Percentiles rank a stretch among this genome's conserved stretches.
Conservation (phyloP, 2,113 vertebrate species). For the Xenopus borealis region DNA sequence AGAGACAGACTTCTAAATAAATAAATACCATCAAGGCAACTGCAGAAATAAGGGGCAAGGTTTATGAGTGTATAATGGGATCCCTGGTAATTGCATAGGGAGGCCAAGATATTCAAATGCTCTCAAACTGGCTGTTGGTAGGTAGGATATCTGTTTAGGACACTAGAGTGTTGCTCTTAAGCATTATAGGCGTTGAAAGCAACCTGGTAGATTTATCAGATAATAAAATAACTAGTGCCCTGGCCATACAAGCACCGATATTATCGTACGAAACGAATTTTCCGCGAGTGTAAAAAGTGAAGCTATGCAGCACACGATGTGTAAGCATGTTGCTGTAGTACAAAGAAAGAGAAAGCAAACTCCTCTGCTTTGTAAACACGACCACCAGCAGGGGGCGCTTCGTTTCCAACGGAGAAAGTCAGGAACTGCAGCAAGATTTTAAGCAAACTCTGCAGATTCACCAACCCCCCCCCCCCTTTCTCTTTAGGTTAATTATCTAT, state of each 20-base stretch:
- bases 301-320: too few relatives aligned
- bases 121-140: background rate
- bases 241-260: too few relatives aligned
- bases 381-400: constrained; percentile 4
- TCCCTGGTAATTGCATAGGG: background rate
- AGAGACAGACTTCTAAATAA: constrained; percentile 3
- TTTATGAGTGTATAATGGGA: background rate
- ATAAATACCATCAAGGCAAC: constrained; percentile 26
- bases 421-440: constrained; percentile 43
- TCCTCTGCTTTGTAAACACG: too few relatives aligned
- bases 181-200: too few relatives aligned
- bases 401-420: constrained; percentile 23
- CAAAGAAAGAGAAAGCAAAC: background rate
- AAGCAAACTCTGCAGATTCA: constrained; percentile 42
- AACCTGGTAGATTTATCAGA: too few relatives aligned
- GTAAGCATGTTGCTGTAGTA: too few relatives aligned
- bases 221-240: too few relatives aligned
- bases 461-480: constrained; percentile 17
- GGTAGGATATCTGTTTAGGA: background rate
- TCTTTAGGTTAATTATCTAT: constrained; percentile 42
- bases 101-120: background rate
- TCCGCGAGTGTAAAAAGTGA: too few relatives aligned
- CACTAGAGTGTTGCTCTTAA: too few relatives aligned
- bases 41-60: background rate
- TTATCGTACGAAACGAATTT: too few relatives aligned